Conservation (phyloP, 2,888 invertebrate genomes). For the Crepidodera aurea region DNA sequence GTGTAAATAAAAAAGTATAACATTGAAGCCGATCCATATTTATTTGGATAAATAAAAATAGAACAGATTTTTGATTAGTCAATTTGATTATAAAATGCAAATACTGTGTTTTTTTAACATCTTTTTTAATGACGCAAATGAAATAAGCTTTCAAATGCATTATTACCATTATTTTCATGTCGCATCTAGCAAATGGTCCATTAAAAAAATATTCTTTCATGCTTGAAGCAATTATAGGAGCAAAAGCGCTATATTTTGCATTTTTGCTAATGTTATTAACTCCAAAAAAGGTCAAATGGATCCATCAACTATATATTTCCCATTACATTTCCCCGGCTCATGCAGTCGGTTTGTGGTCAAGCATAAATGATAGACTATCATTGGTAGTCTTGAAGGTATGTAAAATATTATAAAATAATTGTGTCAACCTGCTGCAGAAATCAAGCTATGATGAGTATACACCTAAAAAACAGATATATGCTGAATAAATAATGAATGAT, state of each 20-base stretch:
- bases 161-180: background rate
- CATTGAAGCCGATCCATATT: no score
- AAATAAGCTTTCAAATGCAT: background rate
- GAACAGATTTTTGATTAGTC: no score
- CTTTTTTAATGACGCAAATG: background rate
- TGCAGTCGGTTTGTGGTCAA: constrained; percentile 6
- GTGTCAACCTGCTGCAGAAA: no score
- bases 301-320: constrained; percentile 14
- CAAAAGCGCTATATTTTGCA: constrained; percentile 4
- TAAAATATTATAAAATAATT: no score
- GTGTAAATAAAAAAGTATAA: no score
- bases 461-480: no score
- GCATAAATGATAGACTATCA: constrained; percentile 4
- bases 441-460: no score
- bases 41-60: no score
- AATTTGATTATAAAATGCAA: no score
- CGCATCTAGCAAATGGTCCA: background rate
- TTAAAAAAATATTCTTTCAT: constrained; percentile 8
- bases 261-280: constrained; percentile 14
- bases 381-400: background rate
- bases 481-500: no score
- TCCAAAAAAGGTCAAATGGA: constrained; percentile 7
- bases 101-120: no score
- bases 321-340: constrained; percentile 6
- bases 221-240: background rate